Base-by-base conservation (phyloP, 1,140 invertebrate genomes). In the Euborellia annulipes region DNA sequence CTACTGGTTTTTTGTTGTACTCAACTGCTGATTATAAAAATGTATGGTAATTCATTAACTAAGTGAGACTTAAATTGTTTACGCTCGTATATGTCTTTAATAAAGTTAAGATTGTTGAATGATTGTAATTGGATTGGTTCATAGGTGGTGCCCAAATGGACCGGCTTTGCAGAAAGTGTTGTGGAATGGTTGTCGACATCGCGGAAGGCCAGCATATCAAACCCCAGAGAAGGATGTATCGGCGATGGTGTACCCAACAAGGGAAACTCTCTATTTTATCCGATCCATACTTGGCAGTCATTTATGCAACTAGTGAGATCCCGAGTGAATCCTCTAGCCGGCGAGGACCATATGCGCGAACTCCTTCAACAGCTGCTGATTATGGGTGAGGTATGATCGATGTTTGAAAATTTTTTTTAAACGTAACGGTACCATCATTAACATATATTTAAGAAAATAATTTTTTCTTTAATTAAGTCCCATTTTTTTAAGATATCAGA, bases 291-390 rank as follows among this genome's bases (percentile, higher is more conserved):
- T n/a, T 78, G 72, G 69, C 58, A 67, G n/a, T 63, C 70, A 43
- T 82, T 84, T 60, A 64, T 72, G 21, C 68, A 76, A 17, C 60
- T 75, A 50, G 62, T 80, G 6, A 62, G 76, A 20, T 58, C 62
- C 37, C 68, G 78, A 48, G 71, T 84, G 2, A 85, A 85, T 60
- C 73, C 79, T 14, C 60, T 85, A 14, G 76, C 77, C 13, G 71
- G 70, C 16, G 75, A 80, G 51, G 71, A 76, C 8, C 78, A 84
- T 57, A 66, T 82, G 50, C 66, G 70, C 27, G 70, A 76, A 54
- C 58, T 83, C 8, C 66, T 81, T n/a, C 67, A 75, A 52, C 77
- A 83, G 56, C 60, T 84, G 17, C 75, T 79, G 53, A 56, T 73
- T 13, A 75, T 79, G 61, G 79, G 80, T 50, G 78, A 82, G 63